Percentiles rank a stretch among this genome's conserved stretches.
Conservation (phyloP, 2,888 invertebrate genomes). For the Cartodere bifasciata region DNA sequence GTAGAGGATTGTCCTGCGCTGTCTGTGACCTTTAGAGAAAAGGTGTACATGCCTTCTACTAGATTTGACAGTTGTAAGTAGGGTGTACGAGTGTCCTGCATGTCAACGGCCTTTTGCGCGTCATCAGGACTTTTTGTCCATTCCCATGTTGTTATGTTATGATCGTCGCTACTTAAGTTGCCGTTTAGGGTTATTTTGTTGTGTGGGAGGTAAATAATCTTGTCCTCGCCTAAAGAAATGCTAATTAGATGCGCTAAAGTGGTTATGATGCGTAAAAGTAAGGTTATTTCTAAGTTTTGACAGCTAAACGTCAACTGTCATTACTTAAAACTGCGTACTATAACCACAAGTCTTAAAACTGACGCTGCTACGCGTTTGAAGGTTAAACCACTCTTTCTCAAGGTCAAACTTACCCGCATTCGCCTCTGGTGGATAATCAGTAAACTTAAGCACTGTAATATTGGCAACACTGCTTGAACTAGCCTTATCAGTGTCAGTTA, state of each 20-base stretch:
- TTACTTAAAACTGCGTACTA: no score
- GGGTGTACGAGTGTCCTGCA: slow-evolving; percentile 89
- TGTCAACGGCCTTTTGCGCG: slow-evolving; percentile 83
- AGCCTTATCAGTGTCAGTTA: slow-evolving; percentile 81
- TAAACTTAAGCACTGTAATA: slow-evolving; percentile 79
- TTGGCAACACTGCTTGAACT: slow-evolving; percentile 78
- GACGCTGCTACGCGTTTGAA: no score
- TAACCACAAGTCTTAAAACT: no score
- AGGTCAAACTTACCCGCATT: slow-evolving; percentile 53
- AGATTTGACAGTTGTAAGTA: slow-evolving; percentile 76
- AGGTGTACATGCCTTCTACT: slow-evolving; percentile 89
- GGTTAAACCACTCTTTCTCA: slow-evolving; percentile 1
- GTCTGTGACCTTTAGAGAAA: slow-evolving; percentile 85
- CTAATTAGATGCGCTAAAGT: no score
- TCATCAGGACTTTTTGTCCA: slow-evolving; percentile 87
- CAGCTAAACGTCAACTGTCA: no score
- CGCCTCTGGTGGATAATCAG: slow-evolving; percentile 90
- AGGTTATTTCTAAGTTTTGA: no score
- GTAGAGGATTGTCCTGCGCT: slow-evolving; percentile 77
- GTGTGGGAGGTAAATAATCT: slow-evolving; percentile 80
- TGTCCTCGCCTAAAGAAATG: slow-evolving; percentile 54
- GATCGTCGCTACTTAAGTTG: slow-evolving; percentile 83
- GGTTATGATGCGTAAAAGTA: no score
- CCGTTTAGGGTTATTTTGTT: slow-evolving; percentile 80
- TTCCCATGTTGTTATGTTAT: slow-evolving; percentile 87